Evolutionary conservation across 2,113 vertebrate genomes (phyloP).

Genomic region (Anoplopoma fimbria): DNA sequence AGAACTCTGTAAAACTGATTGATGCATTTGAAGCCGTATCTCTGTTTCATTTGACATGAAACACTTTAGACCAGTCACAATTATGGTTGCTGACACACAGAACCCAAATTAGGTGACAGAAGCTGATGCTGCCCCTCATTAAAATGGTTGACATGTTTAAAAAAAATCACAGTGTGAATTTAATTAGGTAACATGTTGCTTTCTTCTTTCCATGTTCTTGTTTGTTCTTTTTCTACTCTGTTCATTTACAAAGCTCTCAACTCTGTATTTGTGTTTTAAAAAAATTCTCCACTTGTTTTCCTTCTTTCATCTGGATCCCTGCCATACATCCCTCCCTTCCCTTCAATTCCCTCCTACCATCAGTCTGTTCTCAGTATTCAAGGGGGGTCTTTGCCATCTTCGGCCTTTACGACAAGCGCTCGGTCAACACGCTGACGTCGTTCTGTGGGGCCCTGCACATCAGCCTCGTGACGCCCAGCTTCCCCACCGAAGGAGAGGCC

Average conservation of each 20-base stretch:
- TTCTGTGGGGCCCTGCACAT: constrained; percentile 99
- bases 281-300: not conserved
- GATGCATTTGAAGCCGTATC: constrained; percentile 3
- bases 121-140: constrained; percentile 44
- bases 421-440: constrained; percentile 97
- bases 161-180: constrained; percentile 47
- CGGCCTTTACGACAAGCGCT: constrained; percentile 98
- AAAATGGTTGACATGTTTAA: constrained; percentile 61
- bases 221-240: not conserved
- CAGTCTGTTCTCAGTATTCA: constrained; percentile 99
- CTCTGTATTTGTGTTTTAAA: not conserved
- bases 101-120: constrained; percentile 45
- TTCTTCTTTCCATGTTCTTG: not conserved
- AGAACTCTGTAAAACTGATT: not conserved
- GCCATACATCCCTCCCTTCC: not conserved
- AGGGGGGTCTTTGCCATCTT: constrained; percentile 99
- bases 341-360: constrained; percentile 2
- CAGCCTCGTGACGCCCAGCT: constrained; percentile 97
- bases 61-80: not conserved
- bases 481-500: constrained; percentile 95
- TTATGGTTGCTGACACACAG: constrained; percentile 1
- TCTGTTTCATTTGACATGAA: constrained; percentile 13
- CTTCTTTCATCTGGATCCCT: constrained; percentile 16
- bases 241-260: constrained; percentile 14
- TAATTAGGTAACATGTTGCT: constrained; percentile 29